Evolutionary conservation across 2,888 invertebrate species (phyloP).

Genomic region (Tetragonula carbonaria): DNA sequence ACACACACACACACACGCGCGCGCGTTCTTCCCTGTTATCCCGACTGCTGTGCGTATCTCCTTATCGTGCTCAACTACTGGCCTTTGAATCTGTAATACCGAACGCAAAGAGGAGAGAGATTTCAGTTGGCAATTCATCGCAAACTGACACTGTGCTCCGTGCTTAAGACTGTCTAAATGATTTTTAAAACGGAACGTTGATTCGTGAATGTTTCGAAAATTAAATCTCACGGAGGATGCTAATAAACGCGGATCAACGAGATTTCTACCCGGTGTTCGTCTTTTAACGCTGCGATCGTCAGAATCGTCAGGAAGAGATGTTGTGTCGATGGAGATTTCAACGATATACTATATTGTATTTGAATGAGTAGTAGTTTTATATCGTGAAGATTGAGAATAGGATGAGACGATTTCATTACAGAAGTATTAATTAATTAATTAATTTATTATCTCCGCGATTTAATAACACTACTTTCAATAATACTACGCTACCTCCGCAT

Average conservation of each 20-base stretch:
- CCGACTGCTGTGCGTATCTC: slow-evolving; percentile 53
- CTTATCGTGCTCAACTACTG: slow-evolving; percentile 54
- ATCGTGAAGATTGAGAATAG: too few species aligned
- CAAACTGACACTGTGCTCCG: background rate
- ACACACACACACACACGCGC: background rate
- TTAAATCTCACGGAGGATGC: slow-evolving; percentile 7
- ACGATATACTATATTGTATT: too few species aligned
- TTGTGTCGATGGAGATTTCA: too few species aligned
- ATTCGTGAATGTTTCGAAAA: slow-evolving; percentile 16
- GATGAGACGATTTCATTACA: too few species aligned
- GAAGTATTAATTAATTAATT: too few species aligned
- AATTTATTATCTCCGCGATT: too few species aligned
- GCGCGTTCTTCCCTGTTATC: slow-evolving; percentile 41
- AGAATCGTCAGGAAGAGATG: too few species aligned
- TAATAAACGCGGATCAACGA: slow-evolving; percentile 4
- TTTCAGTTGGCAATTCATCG: slow-evolving; percentile 1
- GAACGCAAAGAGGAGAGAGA: background rate
- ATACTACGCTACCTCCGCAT: background rate
- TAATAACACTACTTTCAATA: background rate
- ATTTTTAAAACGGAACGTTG: slow-evolving; percentile 6
- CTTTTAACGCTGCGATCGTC: too few species aligned
- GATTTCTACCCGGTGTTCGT: slow-evolving; percentile 14
- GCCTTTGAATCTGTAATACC: slow-evolving; percentile 16
- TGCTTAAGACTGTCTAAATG: background rate
- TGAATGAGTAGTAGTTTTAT: too few species aligned